phyloP scores from a whole-genome alignment of 2,888 invertebrate genomes.

The Clivina fossor region DNA sequence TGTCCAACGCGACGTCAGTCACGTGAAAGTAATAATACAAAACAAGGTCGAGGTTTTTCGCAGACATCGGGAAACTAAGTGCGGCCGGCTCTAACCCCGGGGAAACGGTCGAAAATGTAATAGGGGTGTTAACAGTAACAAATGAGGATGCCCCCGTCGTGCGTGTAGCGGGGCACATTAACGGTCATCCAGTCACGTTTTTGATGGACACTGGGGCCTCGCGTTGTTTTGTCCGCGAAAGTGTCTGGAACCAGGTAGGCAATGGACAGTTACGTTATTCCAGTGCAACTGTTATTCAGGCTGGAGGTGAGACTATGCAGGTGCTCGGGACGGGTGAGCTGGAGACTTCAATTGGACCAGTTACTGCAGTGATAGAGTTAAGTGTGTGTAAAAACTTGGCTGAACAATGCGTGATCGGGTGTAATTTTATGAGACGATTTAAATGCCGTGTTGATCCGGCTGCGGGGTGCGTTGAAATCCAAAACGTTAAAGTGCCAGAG shows the following conservation, averaged over 20 bases:
- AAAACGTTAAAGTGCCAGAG: not conserved
- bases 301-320: not conserved
- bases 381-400: slow-evolving; percentile 2
- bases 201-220: slow-evolving; percentile 11
- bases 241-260: slow-evolving; percentile 5
- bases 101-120: too few relatives aligned
- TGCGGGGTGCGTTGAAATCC: not conserved
- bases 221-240: slow-evolving; percentile 2
- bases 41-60: too few relatives aligned
- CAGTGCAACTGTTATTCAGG: not conserved
- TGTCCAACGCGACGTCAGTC: too few relatives aligned
- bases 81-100: too few relatives aligned
- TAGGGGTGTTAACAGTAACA: too few relatives aligned
- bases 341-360: not conserved
- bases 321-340: not conserved
- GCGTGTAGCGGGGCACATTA: not conserved
- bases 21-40: too few relatives aligned
- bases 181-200: slow-evolving; percentile 1
- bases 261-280: not conserved
- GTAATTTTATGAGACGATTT: slow-evolving; percentile 5
- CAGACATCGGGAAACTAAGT: too few relatives aligned
- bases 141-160: not conserved
- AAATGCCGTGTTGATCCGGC: not conserved
- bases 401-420: slow-evolving; percentile 6
- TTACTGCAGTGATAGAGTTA: not conserved